A percentile compares a stretch with the other conserved stretches of the same genome.
Evolutionary conservation across 2,113 vertebrate species (phyloP).

Genomic region (Sapayoa aenigma): DNA sequence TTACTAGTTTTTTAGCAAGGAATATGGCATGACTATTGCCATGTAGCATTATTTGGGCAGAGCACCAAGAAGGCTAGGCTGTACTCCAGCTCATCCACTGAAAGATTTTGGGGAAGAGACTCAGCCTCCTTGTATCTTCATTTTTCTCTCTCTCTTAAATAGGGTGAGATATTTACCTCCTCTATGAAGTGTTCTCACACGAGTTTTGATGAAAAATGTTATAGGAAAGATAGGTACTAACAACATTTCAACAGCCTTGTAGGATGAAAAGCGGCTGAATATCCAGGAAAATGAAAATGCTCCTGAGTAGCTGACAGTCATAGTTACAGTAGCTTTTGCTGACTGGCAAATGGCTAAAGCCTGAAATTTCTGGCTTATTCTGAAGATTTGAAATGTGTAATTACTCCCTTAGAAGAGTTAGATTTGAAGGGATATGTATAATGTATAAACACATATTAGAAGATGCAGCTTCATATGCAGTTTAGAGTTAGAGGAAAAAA

Average conservation of each 20-base stretch:
- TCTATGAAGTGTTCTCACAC: not conserved
- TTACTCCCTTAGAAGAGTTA: not conserved
- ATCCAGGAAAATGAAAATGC: not conserved
- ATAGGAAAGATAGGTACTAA: not conserved
- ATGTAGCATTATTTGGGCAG: not conserved
- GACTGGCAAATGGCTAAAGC: not conserved
- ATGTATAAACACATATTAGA: not conserved
- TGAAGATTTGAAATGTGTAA: conserved; percentile 6
- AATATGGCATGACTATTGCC: not conserved
- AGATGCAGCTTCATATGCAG: not conserved
- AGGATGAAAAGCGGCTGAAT: not conserved
- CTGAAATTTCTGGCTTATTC: conserved; percentile 27
- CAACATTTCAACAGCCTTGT: not conserved
- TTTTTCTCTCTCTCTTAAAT: not conserved
- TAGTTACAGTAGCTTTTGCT: conserved; percentile 2
- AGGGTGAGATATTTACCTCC: not conserved
- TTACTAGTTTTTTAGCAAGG: not conserved
- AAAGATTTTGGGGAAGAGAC: not conserved
- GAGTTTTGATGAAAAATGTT: not conserved
- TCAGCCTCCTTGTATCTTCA: not conserved
- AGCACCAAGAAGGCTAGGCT: not conserved
- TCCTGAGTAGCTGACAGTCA: not conserved
- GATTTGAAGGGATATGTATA: not conserved
- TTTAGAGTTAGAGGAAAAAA: not conserved
- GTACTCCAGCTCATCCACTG: not conserved